Conservation (phyloP, 23 tunicate genomes). For the Ciona savignyi region DNA sequence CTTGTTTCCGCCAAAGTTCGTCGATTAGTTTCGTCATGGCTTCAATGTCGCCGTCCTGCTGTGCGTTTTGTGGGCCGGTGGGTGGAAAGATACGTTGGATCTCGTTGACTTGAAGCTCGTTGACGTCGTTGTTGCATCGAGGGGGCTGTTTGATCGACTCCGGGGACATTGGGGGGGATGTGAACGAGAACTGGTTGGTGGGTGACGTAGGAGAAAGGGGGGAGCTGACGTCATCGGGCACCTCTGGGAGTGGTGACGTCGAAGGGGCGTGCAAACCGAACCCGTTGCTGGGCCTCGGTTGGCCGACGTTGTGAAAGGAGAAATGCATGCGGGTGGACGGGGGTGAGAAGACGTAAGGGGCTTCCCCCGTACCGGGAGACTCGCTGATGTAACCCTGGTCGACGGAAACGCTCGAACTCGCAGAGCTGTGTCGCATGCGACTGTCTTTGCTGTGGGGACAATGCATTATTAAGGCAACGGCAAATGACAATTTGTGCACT, state of each 20-base stretch:
- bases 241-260: constrained; percentile 59
- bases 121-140: constrained; percentile 5
- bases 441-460: constrained; percentile 68
- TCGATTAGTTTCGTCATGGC: constrained; percentile 45
- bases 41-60: constrained; percentile 21
- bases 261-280: constrained; percentile 25
- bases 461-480: no score
- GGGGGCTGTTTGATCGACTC: constrained; percentile 35
- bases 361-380: constrained; percentile 63
- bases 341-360: constrained; percentile 61
- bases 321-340: constrained; percentile 15
- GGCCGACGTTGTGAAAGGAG: background rate
- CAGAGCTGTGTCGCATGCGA: constrained; percentile 82
- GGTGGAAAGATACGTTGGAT: constrained; percentile 12
- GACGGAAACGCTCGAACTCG: constrained; percentile 58
- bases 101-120: constrained; percentile 3
- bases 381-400: constrained; percentile 92
- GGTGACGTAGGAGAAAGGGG: constrained; percentile 6
- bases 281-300: background rate
- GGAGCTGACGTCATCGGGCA: constrained; percentile 55
- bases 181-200: constrained; percentile 9
- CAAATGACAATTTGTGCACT: no score
- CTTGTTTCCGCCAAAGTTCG: background rate
- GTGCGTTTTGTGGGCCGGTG: background rate
- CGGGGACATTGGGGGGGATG: constrained; percentile 15